Conservation (phyloP, 2,113 vertebrate species). For the Puma concolor region DNA sequence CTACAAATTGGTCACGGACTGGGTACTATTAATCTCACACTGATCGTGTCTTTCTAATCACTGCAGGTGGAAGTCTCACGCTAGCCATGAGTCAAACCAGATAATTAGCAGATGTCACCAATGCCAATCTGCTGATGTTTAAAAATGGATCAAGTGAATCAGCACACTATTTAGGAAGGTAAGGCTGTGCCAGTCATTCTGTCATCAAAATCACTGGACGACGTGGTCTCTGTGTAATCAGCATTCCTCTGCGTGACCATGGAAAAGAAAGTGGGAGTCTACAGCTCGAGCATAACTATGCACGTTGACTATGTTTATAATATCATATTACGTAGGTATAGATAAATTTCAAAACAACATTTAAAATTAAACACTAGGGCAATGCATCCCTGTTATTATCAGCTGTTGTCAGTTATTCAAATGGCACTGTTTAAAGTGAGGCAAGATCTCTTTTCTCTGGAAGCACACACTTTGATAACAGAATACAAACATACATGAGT, state of each 20-base stretch:
- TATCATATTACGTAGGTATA: neutral
- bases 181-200: constrained; percentile 22
- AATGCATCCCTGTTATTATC: neutral
- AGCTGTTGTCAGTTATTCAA: neutral
- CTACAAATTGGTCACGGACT: constrained; percentile 17
- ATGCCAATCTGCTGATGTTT: constrained; percentile 69
- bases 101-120: constrained; percentile 71
- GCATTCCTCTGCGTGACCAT: neutral
- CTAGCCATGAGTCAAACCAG: constrained; percentile 42
- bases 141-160: constrained; percentile 76
- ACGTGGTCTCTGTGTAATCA: neutral
- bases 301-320: neutral
- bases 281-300: neutral
- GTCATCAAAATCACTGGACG: constrained; percentile 7
- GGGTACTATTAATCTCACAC: neutral
- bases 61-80: constrained; percentile 46
- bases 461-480: neutral
- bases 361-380: constrained; percentile 19
- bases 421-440: neutral
- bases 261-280: constrained; percentile 36
- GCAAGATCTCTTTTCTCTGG: neutral
- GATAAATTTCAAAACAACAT: neutral
- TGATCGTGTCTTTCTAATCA: neutral
- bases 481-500: neutral
- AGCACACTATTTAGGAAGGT: constrained; percentile 70